Evolutionary conservation across 2,797 vertebrate genomes (phyloP), one percentile per base, ranked within the genome.

Genomic region (Bradypodion ventrale): DNA sequence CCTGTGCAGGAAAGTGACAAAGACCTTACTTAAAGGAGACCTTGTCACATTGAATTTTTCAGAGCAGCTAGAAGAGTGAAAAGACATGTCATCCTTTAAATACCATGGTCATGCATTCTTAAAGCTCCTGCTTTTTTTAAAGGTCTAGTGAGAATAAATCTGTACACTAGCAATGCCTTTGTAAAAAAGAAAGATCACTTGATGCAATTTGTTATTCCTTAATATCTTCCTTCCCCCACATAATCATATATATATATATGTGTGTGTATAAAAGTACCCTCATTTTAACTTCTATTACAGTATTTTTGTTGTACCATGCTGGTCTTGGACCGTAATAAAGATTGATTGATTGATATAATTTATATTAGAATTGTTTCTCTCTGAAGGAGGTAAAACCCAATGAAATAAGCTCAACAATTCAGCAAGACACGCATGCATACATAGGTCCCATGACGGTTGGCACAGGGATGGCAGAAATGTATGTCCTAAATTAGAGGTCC

Each of bases 21-120:
- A 68, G 52, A 69, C 70, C 56, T 63, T 69, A 75, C 59, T 79
- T 79, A 68, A 87, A 79, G 62, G 52, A 40, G 52, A 75, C 62
- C 52, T 27, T 83, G 70, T 87, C 77, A 75, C 42, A 49, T 7
- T 79, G 70, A 68, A 83, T 79, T 83, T 60, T 83, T 49, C 68
- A 25, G 29, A 59, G 15, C 49, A 15, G 37, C 74, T 16, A 35
- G 25, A 59, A 68, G 78, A 74, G 49, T 7, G 44, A 69, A 59
- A 13, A 82, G 59, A 65, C 16, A 35, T 66, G 37, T 29, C 46
- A 79, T 68, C 27, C 49, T 60, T 79, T 83, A 75, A 87, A 75
- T 68, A 83, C 32, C 76, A 73, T 27, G 40, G 40, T 13, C 63
- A 37, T 46, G 27, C 27, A 40, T 69, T 59, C 72, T 75, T 74